A percentile compares a stretch with the other conserved stretches of the same genome.
phyloP scores from a whole-genome alignment of 2,113 vertebrate species.

The Oncorhynchus masou region DNA sequence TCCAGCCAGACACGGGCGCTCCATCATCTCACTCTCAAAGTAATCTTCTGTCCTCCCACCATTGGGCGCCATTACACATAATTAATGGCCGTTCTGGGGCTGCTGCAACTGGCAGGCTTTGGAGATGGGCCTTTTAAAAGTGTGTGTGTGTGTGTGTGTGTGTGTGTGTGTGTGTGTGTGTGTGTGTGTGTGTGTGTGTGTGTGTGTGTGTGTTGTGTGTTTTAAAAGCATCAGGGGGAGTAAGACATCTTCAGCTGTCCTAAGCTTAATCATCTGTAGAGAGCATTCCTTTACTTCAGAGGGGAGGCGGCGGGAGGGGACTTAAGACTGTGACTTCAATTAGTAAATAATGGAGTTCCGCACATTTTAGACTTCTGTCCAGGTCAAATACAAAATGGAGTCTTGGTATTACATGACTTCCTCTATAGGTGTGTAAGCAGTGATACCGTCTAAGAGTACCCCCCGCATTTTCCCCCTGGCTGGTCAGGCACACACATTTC shows the following conservation, averaged over 20 bases:
- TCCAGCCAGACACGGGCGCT: slow-evolving; percentile 41
- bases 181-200: too few relatives aligned
- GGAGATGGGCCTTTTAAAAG: slow-evolving; percentile 1
- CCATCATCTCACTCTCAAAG: slow-evolving; percentile 57
- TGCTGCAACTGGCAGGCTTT: slow-evolving; percentile 22
- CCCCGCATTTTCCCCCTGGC: too few relatives aligned
- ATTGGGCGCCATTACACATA: slow-evolving; percentile 24
- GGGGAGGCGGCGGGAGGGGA: slow-evolving; percentile 32
- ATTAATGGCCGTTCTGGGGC: slow-evolving; percentile 30
- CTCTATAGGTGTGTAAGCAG: too few relatives aligned
- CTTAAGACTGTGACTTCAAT: slow-evolving; percentile 37
- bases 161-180: slow-evolving; percentile 1
- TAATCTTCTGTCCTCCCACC: slow-evolving; percentile 63
- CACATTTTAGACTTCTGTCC: neutral
- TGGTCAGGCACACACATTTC: too few relatives aligned
- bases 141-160: too few relatives aligned
- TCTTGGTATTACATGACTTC: too few relatives aligned
- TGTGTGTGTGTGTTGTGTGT: too few relatives aligned
- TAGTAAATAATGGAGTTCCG: slow-evolving; percentile 35
- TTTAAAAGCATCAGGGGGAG: neutral
- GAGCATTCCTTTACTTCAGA: slow-evolving; percentile 56
- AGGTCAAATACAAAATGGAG: too few relatives aligned
- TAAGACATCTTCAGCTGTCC: slow-evolving; percentile 48
- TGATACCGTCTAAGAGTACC: too few relatives aligned
- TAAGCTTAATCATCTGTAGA: slow-evolving; percentile 44